phyloP scores from a whole-genome alignment of 2,797 vertebrate species.

The Chanos chanos region DNA sequence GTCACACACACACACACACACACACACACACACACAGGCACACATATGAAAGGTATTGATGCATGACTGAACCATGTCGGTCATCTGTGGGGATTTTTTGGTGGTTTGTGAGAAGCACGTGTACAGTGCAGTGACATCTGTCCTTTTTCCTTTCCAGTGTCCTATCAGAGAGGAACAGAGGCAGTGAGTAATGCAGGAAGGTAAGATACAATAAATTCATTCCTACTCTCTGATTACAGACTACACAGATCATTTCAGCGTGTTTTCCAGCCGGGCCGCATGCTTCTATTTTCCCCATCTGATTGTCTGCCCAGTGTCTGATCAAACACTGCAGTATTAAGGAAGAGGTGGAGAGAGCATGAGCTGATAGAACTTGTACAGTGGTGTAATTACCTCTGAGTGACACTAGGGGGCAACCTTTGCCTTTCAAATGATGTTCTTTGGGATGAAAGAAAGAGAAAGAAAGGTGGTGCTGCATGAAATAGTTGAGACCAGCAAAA shows the following conservation, averaged over 20 bases:
- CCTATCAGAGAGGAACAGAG: slow-evolving; percentile 97
- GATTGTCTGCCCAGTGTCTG: too few species aligned
- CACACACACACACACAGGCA: background rate
- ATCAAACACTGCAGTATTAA: background rate
- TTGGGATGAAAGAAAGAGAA: background rate
- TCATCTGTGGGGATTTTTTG: too few species aligned
- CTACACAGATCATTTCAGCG: too few species aligned
- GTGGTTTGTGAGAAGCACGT: too few species aligned
- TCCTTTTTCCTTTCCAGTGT: slow-evolving; percentile 75
- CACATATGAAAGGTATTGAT: too few species aligned
- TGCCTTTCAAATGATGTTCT: slow-evolving; percentile 19
- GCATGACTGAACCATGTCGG: too few species aligned
- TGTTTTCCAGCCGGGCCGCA: too few species aligned
- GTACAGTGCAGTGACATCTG: too few species aligned
- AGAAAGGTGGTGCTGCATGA: background rate
- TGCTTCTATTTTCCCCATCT: too few species aligned
- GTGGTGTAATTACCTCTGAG: slow-evolving; percentile 10
- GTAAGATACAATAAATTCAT: slow-evolving; percentile 68
- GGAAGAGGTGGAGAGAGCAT: too few species aligned
- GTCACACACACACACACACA: slow-evolving; percentile 38
- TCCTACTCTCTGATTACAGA: background rate
- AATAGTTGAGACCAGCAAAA: slow-evolving; percentile 2
- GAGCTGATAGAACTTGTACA: too few species aligned
- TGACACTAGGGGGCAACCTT: slow-evolving; percentile 39
- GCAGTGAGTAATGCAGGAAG: slow-evolving; percentile 95